These are phyloP conservation scores for Neocrepidodera transversa DNA, from an alignment of 2,888 invertebrate species.

Conservation along the genomic window DNA sequence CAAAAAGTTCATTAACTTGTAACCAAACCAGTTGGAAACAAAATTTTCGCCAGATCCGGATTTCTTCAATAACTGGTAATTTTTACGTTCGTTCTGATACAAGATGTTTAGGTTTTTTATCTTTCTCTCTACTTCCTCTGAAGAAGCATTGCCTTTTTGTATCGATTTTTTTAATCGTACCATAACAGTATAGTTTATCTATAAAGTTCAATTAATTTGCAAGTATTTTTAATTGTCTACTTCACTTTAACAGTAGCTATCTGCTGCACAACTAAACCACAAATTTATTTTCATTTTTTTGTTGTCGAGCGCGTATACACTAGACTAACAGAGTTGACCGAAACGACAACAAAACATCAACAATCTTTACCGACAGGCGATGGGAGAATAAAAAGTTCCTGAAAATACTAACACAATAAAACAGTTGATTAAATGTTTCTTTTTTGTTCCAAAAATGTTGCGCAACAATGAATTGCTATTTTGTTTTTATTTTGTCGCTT, in stretches of 20 bases:
- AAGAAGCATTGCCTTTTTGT: constrained; percentile 5
- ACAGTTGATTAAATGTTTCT: not conserved
- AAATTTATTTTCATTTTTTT: not conserved
- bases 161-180: constrained; percentile 28
- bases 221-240: constrained; percentile 16
- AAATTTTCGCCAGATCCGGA: too few relatives aligned
- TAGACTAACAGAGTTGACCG: not conserved
- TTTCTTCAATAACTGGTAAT: too few relatives aligned
- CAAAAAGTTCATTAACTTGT: too few relatives aligned
- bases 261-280: not conserved
- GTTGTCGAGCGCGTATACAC: too few relatives aligned
- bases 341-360: not conserved
- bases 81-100: not conserved
- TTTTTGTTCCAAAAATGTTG: not conserved
- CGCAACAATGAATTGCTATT: not conserved
- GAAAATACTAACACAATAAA: not conserved
- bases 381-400: not conserved
- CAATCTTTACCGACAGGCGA: not conserved
- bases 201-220: constrained; percentile 26
- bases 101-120: not conserved
- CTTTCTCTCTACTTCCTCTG: not conserved
- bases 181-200: constrained; percentile 20
- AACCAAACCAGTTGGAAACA: too few relatives aligned
- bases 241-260: constrained; percentile 7
- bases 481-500: not conserved